Conservation (phyloP, 2,113 vertebrate genomes). For the Thunnus thynnus region DNA sequence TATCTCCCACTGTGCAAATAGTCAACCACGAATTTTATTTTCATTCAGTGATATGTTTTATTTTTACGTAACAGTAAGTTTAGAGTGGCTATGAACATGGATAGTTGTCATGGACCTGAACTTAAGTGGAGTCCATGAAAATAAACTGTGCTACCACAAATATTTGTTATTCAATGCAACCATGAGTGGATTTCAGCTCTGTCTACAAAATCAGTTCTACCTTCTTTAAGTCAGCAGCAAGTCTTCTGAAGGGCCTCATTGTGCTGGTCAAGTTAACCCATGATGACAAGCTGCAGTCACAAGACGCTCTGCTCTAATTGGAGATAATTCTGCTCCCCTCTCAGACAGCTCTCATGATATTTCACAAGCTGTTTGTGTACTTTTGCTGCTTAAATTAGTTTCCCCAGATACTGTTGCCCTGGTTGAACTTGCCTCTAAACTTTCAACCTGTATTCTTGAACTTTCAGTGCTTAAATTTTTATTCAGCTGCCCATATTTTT, state of each 20-base stretch:
- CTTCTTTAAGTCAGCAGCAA: conserved; percentile 22
- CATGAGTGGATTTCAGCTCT: neutral
- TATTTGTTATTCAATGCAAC: neutral
- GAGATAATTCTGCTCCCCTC: conserved; percentile 44
- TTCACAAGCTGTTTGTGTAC: conserved; percentile 48
- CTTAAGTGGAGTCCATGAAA: neutral
- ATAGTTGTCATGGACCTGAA: neutral
- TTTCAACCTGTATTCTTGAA: conserved; percentile 24
- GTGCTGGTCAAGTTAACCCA: conserved; percentile 60
- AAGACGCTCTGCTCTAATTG: conserved; percentile 67
- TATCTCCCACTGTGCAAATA: no score
- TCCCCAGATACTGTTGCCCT: conserved; percentile 3
- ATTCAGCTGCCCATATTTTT: no score
- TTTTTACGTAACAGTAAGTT: no score
- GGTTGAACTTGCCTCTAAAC: neutral
- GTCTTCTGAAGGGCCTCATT: conserved; percentile 69
- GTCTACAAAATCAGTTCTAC: conserved; percentile 31
- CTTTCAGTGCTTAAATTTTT: neutral
- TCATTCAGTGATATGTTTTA: neutral
- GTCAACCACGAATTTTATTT: neutral
- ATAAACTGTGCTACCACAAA: neutral
- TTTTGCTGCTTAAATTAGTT: conserved; percentile 27
- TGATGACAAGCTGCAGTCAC: conserved; percentile 67
- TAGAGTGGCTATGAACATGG: no score
- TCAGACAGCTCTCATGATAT: conserved; percentile 53